phyloP scores from a whole-genome alignment of 2,888 invertebrate species.

The Brachyptera putata region DNA sequence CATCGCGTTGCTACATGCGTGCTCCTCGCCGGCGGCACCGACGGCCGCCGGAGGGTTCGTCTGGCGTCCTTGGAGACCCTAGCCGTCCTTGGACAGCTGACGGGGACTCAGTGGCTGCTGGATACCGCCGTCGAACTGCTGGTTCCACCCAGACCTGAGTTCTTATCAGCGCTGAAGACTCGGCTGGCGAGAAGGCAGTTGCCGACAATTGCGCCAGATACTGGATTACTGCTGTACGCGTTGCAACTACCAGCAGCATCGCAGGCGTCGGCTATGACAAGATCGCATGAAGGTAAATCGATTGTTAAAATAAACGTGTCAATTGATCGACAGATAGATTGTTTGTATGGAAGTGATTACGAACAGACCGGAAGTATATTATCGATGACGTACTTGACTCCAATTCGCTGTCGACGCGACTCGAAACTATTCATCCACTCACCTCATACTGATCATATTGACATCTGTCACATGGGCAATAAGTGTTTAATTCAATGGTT shows the following conservation, averaged over 20 bases:
- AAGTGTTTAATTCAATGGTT: too few relatives aligned
- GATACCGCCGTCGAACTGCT: constrained; percentile 57
- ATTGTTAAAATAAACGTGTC: too few relatives aligned
- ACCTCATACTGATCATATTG: too few relatives aligned
- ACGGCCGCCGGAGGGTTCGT: constrained; percentile 55
- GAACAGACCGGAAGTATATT: too few relatives aligned
- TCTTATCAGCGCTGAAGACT: constrained; percentile 64
- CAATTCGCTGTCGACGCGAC: too few relatives aligned
- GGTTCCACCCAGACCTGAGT: constrained; percentile 50
- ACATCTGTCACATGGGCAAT: too few relatives aligned
- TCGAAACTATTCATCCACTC: too few relatives aligned
- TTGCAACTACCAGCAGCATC: constrained; percentile 52
- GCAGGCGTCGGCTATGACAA: not conserved
- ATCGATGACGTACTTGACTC: too few relatives aligned
- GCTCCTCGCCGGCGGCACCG: constrained; percentile 18
- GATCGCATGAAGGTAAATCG: constrained; percentile 9
- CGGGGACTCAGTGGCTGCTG: constrained; percentile 17
- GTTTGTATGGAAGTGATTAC: too few relatives aligned
- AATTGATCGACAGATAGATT: too few relatives aligned
- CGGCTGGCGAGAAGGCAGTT: constrained; percentile 69
- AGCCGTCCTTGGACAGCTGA: constrained; percentile 70
- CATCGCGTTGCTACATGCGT: constrained; percentile 40
- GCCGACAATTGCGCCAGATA: constrained; percentile 63
- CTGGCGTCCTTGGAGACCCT: constrained; percentile 76
- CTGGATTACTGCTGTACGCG: constrained; percentile 68